A percentile compares a stretch with the other conserved stretches of the same genome.
Conservation (phyloP, 92 coral and sea anemone species). For the Porites evermanni region DNA sequence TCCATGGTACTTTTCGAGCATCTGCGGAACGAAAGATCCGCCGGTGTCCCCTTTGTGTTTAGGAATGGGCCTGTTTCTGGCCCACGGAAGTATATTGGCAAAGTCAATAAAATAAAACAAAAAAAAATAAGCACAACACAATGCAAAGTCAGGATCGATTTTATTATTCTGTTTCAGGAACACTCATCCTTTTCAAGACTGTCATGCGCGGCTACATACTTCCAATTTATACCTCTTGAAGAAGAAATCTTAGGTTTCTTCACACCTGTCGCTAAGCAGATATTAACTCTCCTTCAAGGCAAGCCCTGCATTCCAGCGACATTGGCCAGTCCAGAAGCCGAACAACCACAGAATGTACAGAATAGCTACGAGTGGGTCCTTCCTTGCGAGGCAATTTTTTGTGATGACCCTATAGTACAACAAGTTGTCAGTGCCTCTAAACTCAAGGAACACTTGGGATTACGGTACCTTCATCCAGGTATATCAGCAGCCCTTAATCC, state of each 20-base stretch:
- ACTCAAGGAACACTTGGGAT: conserved; percentile 73
- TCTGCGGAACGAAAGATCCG: too few species aligned
- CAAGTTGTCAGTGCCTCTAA: conserved; percentile 65
- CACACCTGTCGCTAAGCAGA: conserved; percentile 84
- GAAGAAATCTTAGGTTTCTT: conserved; percentile 91
- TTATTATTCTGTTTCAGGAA: conserved; percentile 39
- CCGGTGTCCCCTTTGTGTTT: too few species aligned
- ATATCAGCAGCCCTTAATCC: conserved; percentile 77
- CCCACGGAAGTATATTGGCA: too few species aligned
- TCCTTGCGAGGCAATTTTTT: conserved; percentile 80
- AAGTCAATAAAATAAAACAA: too few species aligned
- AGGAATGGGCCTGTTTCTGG: too few species aligned
- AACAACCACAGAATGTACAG: not conserved
- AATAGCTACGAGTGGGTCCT: conserved; percentile 64
- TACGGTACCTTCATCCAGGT: conserved; percentile 79
- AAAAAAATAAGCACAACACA: too few species aligned
- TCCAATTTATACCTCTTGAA: conserved; percentile 90
- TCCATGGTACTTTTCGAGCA: too few species aligned
- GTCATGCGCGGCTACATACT: conserved; percentile 70
- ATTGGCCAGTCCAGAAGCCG: conserved; percentile 8
- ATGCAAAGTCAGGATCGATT: not conserved
- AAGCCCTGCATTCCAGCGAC: conserved; percentile 79
- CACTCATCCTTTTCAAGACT: conserved; percentile 81
- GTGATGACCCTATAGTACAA: conserved; percentile 64
- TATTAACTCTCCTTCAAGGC: conserved; percentile 75